Base-by-base conservation (phyloP, 2,113 vertebrate genomes). In the Peromyscus maniculatus region DNA sequence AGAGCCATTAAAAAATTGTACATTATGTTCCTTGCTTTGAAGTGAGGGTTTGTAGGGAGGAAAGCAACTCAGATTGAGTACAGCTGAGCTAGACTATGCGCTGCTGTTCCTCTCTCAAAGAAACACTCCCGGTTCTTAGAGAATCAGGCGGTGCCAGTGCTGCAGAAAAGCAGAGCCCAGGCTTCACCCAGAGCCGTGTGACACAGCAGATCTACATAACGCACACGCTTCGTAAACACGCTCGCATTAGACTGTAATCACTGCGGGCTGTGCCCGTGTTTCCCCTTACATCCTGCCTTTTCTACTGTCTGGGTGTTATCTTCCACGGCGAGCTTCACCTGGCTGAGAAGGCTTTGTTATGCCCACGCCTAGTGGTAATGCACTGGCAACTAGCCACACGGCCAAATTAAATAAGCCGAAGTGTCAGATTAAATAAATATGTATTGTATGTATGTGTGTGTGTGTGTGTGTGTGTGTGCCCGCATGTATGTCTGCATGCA, bases 1-100 rank as follows among this genome's bases (percentile, higher is more conserved):
- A 99, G 99, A 99, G 99, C 99, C 99, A 99, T 99, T 99, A 99
- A 99, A 99, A 99, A 99, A 99, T 99, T 99, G 99, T 99, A 99
- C 99, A 99, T 99, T 99, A 99, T 99, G 99, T 99, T 99, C 99
- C 99, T 99, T 98, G 99, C 99, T 99, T 99, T 99, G 99, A 99
- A 99, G 99, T 99, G 98, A 99, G 99, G 99, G 99, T 99, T 99
- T 98, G 98, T 98, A 98, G 99, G 99, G 99, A 99, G 98, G 99
- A 98, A 99, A 99, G 99, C 99, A 99, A 99, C 99, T 99, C 98
- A 86, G 98, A 98, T 98, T 98, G 99, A 99, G 99, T 98, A 98
- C 99, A 99, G 99, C 99, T 99, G 99, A 99, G 99, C 98, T 99
- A 99, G 99, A 99, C 98, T 99, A 99, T 98, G 98, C 99, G 97